phyloP scores from a whole-genome alignment of 2,113 vertebrate species.

The Solea senegalensis region DNA sequence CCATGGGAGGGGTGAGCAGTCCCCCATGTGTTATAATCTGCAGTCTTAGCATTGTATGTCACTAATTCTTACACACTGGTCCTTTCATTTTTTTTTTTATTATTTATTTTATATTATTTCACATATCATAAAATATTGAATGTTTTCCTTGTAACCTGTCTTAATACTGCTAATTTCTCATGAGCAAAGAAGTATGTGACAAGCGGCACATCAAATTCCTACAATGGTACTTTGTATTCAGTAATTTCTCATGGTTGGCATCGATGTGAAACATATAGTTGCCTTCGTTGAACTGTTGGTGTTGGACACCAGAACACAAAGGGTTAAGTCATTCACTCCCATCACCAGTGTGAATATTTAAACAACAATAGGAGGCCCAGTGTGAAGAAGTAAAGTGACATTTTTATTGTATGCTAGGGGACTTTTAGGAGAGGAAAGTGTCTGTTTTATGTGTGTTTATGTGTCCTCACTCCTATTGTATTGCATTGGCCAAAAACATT shows the following conservation, averaged over 20 bases:
- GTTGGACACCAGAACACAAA: slow-evolving; percentile 15
- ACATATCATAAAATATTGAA: too few relatives aligned
- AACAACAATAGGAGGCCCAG: slow-evolving; percentile 31
- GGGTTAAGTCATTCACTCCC: slow-evolving; percentile 28
- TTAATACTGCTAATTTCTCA: background rate
- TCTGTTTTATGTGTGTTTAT: slow-evolving; percentile 12
- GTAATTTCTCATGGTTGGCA: background rate
- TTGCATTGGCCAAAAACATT: slow-evolving; percentile 34
- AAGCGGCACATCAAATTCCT: background rate
- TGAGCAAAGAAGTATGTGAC: background rate
- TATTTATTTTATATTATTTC: too few relatives aligned
- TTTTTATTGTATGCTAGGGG: slow-evolving; percentile 11
- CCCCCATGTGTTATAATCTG: too few relatives aligned
- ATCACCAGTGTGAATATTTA: slow-evolving; percentile 30
- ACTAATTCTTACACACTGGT: too few relatives aligned
- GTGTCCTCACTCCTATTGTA: slow-evolving; percentile 14
- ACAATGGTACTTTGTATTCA: slow-evolving; percentile 6
- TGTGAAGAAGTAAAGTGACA: slow-evolving; percentile 13
- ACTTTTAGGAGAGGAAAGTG: slow-evolving; percentile 31
- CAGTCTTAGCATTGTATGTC: background rate
- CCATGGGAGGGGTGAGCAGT: too few relatives aligned
- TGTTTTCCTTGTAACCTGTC: too few relatives aligned
- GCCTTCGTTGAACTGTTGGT: slow-evolving; percentile 11
- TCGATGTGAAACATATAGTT: background rate
- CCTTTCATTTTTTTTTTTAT: too few relatives aligned